A percentile compares a stretch with the other conserved stretches of the same genome.
phyloP scores from a whole-genome alignment of 2,113 vertebrate species.

The Bufo gargarizans region DNA sequence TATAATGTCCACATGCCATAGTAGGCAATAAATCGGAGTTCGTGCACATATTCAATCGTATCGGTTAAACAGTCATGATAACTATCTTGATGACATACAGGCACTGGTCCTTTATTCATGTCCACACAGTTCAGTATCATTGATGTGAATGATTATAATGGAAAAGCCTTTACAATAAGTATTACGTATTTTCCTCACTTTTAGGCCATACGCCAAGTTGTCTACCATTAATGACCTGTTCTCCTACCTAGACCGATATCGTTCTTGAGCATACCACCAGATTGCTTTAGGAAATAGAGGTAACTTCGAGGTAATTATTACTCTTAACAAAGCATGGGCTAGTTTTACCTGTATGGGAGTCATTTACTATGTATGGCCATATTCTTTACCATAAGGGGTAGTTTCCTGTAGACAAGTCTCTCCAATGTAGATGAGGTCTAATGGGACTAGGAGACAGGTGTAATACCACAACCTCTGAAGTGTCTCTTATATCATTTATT shows the following conservation, averaged over 20 bases:
- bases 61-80: too few relatives aligned
- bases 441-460: background rate
- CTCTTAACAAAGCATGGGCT: background rate
- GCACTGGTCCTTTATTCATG: too few relatives aligned
- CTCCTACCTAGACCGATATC: background rate
- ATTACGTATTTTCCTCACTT: too few relatives aligned
- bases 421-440: background rate
- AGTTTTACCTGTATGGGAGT: background rate
- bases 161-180: too few relatives aligned
- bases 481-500: conserved; percentile 31
- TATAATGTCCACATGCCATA: too few relatives aligned
- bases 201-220: too few relatives aligned
- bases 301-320: background rate
- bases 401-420: background rate
- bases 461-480: background rate
- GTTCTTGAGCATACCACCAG: background rate
- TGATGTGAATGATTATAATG: too few relatives aligned
- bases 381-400: background rate
- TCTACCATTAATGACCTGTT: background rate
- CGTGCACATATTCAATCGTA: too few relatives aligned
- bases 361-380: background rate
- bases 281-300: background rate
- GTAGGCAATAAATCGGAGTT: too few relatives aligned
- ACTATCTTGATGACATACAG: too few relatives aligned
- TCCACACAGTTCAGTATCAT: too few relatives aligned